These are phyloP conservation scores for Campaea margaritaria DNA, from an alignment of 2,888 invertebrate species.

Conservation along the genomic window DNA sequence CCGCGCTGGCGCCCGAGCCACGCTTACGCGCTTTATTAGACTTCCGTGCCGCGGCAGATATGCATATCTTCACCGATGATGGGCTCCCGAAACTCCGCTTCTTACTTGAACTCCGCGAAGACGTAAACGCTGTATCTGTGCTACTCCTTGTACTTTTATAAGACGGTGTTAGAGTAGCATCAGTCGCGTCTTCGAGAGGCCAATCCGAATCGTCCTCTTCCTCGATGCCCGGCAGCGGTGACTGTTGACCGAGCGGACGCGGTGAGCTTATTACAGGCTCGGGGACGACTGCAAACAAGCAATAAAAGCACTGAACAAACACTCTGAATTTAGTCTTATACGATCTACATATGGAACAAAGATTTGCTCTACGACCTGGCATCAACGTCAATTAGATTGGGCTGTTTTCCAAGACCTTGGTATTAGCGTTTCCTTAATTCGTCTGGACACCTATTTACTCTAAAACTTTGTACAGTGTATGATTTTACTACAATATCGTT, in stretches of 20 bases:
- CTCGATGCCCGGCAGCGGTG: slow-evolving; percentile 92
- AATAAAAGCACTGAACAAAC: slow-evolving; percentile 60
- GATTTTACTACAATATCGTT: not conserved
- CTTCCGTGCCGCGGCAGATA: slow-evolving; percentile 83
- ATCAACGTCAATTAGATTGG: slow-evolving; percentile 47
- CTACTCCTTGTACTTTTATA: slow-evolving; percentile 83
- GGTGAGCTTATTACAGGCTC: slow-evolving; percentile 83
- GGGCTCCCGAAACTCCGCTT: slow-evolving; percentile 82
- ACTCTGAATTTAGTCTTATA: slow-evolving; percentile 31
- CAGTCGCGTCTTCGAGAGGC: slow-evolving; percentile 82
- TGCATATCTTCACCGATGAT: slow-evolving; percentile 85
- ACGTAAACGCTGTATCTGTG: slow-evolving; percentile 80
- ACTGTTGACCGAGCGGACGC: slow-evolving; percentile 87
- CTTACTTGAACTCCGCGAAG: slow-evolving; percentile 81
- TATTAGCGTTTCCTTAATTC: slow-evolving; percentile 44
- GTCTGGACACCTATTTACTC: slow-evolving; percentile 32
- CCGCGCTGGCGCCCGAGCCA: slow-evolving; percentile 72
- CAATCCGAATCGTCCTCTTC: slow-evolving; percentile 91
- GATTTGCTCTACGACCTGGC: slow-evolving; percentile 57
- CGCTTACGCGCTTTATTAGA: slow-evolving; percentile 82
- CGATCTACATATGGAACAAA: slow-evolving; percentile 46
- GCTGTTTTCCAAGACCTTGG: slow-evolving; percentile 45
- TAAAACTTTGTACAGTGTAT: slow-evolving; percentile 19
- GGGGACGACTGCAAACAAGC: slow-evolving; percentile 82
- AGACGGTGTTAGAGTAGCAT: slow-evolving; percentile 79